A percentile compares a stretch with the other conserved stretches of the same genome.
Evolutionary conservation across 1,140 invertebrate species (phyloP).

Genomic region (Sipha flava): DNA sequence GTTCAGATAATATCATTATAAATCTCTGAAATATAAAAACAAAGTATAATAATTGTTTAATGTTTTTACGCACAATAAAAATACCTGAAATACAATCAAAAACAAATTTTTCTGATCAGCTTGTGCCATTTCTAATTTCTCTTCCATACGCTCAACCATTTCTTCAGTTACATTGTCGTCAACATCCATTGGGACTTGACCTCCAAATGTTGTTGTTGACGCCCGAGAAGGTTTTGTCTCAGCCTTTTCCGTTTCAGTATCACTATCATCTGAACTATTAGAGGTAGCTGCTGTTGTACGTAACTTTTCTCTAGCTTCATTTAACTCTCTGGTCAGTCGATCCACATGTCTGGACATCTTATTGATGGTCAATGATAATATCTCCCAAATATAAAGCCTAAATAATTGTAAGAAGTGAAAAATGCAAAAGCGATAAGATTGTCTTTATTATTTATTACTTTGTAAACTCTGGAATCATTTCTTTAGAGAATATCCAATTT

Average conservation of each 20-base stretch:
- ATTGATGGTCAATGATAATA: slow-evolving; percentile 87
- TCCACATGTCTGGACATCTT: slow-evolving; percentile 94
- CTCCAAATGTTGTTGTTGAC: neutral
- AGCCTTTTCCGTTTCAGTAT: slow-evolving; percentile 47
- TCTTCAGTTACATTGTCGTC: slow-evolving; percentile 76
- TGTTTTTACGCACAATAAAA: neutral
- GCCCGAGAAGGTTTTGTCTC: neutral
- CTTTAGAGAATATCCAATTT: slow-evolving; percentile 97
- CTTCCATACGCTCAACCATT: slow-evolving; percentile 90
- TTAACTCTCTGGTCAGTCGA: slow-evolving; percentile 73
- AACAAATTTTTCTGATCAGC: slow-evolving; percentile 95
- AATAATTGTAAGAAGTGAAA: slow-evolving; percentile 31
- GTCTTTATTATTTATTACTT: slow-evolving; percentile 50
- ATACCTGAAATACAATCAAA: slow-evolving; percentile 88
- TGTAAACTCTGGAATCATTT: slow-evolving; percentile 88
- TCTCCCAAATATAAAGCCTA: slow-evolving; percentile 92
- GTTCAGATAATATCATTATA: slow-evolving; percentile 96
- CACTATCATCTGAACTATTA: slow-evolving; percentile 59
- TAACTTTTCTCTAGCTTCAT: slow-evolving; percentile 76
- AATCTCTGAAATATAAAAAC: slow-evolving; percentile 58
- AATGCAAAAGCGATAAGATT: neutral
- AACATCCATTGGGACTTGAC: slow-evolving; percentile 38
- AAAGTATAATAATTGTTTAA: neutral
- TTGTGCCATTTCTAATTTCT: slow-evolving; percentile 85
- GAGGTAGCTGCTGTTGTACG: slow-evolving; percentile 68